Evolutionary conservation across 2,113 vertebrate genomes (phyloP), one percentile per base, ranked within the genome.

Genomic region (Microtus oregoni): DNA sequence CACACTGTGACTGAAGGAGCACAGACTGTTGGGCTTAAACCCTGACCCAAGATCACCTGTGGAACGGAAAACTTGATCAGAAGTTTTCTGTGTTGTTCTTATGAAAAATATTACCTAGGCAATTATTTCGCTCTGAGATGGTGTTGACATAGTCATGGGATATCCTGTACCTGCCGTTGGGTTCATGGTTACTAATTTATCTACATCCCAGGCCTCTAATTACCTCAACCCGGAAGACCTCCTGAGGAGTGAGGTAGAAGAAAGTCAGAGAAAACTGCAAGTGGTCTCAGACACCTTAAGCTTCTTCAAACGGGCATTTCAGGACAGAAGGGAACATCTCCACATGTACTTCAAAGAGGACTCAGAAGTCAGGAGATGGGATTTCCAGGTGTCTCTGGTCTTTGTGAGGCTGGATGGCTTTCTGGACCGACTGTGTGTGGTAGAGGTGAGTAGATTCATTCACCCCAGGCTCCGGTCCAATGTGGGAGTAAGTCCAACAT

Each of bases 191-290:
- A 52, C 3, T 58, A 3, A 28, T 92, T 70, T 92, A 26, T 94
- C 87, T 96, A 58, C 17, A 12, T 94, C 72, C 50, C 86, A 99
- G 99, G 99, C 99, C 0, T 96, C 92, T 44, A 15, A 47, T 38
- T 99, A 99, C 96, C 97, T 99, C 14, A 98, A 92, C 94, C 98
- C 99, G 44, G 99, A 99, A 52, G 99, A 99, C 20, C 91, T 99
- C 47, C 98, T 99, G 97, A 99, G 98, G 97, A 99, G 98, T 35
- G 99, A 99, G 50, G 35, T 98, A 24, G 98, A 98, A 28, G 99
- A 99, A 94, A 99, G 98, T 97, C 98, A 99, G 96, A 92, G 95
- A 75, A 99, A 98, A 95, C 98, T 99, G 67, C 98, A 98, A 15
- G 98, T 95, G 0, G 98, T 98, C 63, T 38, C 98, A 20, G 98